phyloP scores from a whole-genome alignment of 1,140 invertebrate species.

The Zeugodacus cucurbitae region DNA sequence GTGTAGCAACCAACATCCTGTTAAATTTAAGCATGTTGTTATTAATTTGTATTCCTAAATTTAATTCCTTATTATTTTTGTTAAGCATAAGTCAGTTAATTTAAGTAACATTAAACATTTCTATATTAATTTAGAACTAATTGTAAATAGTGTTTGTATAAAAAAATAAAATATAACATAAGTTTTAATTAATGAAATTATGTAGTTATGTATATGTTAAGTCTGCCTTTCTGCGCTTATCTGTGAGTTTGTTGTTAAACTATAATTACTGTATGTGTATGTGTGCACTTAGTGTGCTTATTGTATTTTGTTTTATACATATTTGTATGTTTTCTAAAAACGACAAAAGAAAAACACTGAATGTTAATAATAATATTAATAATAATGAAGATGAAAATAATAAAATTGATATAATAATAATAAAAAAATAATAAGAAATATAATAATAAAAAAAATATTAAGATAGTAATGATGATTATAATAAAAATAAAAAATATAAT shows the following conservation, averaged over 20 bases:
- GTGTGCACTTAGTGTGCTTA: constrained; percentile 17
- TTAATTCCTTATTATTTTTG: background rate
- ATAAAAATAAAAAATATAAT: too few relatives aligned
- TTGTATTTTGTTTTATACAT: background rate
- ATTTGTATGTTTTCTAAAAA: background rate
- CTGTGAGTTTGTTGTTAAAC: constrained; percentile 7
- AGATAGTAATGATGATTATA: too few relatives aligned
- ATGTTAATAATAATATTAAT: too few relatives aligned
- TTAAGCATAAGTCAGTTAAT: background rate
- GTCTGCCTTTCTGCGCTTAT: background rate
- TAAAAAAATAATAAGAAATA: too few relatives aligned
- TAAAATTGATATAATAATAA: too few relatives aligned
- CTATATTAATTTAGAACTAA: background rate
- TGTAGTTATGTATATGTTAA: background rate
- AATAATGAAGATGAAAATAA: too few relatives aligned
- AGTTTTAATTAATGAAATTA: constrained; percentile 1
- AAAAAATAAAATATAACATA: background rate
- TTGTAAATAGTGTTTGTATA: background rate
- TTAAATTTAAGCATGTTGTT: constrained; percentile 24
- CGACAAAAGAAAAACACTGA: background rate
- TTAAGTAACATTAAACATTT: background rate
- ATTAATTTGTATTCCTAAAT: constrained; percentile 33
- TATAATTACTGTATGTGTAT: background rate
- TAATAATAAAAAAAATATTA: background rate
- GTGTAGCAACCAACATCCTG: background rate